Evolutionary conservation across 2,888 invertebrate genomes (phyloP).

Genomic region (Gerris lacustris): DNA sequence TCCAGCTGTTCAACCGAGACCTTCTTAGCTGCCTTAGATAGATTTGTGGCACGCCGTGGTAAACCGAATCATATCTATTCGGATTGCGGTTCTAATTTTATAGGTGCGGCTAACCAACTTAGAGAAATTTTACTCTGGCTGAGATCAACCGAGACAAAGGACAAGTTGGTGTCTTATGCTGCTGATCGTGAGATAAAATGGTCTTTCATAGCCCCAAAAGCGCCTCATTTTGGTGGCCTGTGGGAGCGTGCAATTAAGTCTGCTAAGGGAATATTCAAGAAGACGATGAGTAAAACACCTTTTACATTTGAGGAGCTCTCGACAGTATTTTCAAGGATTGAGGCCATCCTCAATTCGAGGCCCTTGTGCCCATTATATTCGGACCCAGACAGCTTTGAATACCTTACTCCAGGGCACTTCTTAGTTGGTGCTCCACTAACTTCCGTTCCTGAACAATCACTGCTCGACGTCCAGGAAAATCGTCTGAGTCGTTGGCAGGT

Average conservation of each 20-base stretch:
- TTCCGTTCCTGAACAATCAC: conserved; percentile 5
- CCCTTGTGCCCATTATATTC: conserved; percentile 18
- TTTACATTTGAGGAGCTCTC: conserved; percentile 19
- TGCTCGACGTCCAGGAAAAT: conserved; percentile 7
- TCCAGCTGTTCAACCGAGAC: conserved; percentile 31
- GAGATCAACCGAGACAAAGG: conserved; percentile 16
- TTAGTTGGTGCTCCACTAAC: conserved; percentile 29
- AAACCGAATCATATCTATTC: conserved; percentile 30
- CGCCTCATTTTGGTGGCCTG: conserved; percentile 29
- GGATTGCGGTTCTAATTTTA: conserved; percentile 35
- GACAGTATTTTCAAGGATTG: conserved; percentile 16
- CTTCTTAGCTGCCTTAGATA: conserved; percentile 32
- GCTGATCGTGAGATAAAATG: conserved; percentile 9
- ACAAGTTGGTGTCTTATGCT: conserved; percentile 20
- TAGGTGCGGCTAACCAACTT: conserved; percentile 30
- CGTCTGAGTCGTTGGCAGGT: conserved; percentile 20
- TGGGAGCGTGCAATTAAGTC: conserved; percentile 27
- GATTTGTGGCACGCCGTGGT: conserved; percentile 33
- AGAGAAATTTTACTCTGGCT: conserved; percentile 11
- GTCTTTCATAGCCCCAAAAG: conserved; percentile 9
- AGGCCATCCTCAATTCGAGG: conserved; percentile 24
- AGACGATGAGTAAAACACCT: not conserved
- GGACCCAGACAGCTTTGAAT: conserved; percentile 18
- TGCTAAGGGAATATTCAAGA: conserved; percentile 7
- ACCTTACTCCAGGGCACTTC: conserved; percentile 31